Percentiles rank a stretch among this genome's conserved stretches.
phyloP scores from a whole-genome alignment of 2,797 vertebrate genomes.

The Emys orbicularis region DNA sequence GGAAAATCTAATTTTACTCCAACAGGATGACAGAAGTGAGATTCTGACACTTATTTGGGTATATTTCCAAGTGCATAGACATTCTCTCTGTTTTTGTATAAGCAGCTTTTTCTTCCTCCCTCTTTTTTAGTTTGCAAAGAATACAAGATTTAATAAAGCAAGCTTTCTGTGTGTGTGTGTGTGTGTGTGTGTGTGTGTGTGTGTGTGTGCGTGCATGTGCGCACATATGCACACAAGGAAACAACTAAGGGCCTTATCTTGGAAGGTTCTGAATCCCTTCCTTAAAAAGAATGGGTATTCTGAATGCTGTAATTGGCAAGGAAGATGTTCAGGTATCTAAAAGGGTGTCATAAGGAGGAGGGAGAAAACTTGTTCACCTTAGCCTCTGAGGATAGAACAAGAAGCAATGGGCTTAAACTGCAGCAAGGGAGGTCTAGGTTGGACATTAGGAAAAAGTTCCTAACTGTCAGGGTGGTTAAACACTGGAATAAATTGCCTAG shows the following conservation, averaged over 20 bases:
- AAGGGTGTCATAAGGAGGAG: too few relatives aligned
- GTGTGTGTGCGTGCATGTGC: background rate
- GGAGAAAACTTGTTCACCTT: too few relatives aligned
- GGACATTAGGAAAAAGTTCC: too few relatives aligned
- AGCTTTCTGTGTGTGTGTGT: background rate
- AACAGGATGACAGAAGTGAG: background rate
- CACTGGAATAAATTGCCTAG: too few relatives aligned
- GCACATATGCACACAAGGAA: background rate
- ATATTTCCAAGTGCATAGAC: background rate
- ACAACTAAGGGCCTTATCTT: background rate
- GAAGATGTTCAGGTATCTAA: too few relatives aligned
- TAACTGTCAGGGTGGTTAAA: too few relatives aligned
- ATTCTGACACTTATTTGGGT: conserved; percentile 1
- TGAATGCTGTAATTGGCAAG: rapidly evolving
- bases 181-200: background rate
- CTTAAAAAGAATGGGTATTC: background rate
- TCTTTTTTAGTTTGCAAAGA: background rate
- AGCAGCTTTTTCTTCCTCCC: background rate
- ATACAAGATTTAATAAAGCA: background rate
- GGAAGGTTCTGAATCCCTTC: background rate
- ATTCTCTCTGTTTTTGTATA: background rate
- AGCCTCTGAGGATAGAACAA: too few relatives aligned
- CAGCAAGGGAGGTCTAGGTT: too few relatives aligned
- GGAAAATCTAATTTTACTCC: background rate
- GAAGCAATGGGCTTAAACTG: too few relatives aligned